phyloP scores from a whole-genome alignment of 2,113 vertebrate species.

The Mandrillus leucophaeus region DNA sequence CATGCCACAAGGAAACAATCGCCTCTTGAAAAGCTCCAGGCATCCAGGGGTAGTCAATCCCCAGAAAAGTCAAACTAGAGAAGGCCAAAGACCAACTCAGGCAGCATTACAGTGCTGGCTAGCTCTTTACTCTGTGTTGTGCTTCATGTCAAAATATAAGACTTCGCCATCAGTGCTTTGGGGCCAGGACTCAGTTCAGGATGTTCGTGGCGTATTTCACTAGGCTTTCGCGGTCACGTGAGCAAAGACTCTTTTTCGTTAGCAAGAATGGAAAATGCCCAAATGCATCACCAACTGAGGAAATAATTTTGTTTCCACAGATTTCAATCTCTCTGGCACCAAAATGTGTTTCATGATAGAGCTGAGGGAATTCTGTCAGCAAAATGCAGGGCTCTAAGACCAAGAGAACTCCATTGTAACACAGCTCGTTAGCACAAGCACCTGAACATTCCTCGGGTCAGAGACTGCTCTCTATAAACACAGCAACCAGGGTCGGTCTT shows the following conservation, averaged over 20 bases:
- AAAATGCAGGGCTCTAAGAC: neutral
- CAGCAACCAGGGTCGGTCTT: neutral
- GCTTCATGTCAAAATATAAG: neutral
- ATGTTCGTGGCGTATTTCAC: neutral
- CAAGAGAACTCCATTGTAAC: neutral
- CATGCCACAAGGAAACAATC: neutral
- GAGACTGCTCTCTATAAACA: neutral
- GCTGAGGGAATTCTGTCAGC: neutral
- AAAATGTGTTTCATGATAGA: neutral
- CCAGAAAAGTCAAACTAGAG: neutral
- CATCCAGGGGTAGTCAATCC: too few relatives aligned
- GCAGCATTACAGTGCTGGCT: neutral
- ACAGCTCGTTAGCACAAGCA: neutral
- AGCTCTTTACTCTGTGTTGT: fast-evolving
- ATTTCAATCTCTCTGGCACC: neutral
- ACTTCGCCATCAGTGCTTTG: neutral
- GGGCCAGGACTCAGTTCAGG: neutral
- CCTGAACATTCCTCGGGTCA: fast-evolving
- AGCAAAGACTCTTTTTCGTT: neutral
- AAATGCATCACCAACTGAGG: neutral
- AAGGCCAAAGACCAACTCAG: neutral
- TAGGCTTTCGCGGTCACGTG: neutral
- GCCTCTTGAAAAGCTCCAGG: neutral
- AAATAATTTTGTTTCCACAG: neutral
- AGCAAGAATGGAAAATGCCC: conserved; percentile 1